Evolutionary conservation across 1,140 invertebrate genomes (phyloP).

Genomic region (Saxidomus purpurata): DNA sequence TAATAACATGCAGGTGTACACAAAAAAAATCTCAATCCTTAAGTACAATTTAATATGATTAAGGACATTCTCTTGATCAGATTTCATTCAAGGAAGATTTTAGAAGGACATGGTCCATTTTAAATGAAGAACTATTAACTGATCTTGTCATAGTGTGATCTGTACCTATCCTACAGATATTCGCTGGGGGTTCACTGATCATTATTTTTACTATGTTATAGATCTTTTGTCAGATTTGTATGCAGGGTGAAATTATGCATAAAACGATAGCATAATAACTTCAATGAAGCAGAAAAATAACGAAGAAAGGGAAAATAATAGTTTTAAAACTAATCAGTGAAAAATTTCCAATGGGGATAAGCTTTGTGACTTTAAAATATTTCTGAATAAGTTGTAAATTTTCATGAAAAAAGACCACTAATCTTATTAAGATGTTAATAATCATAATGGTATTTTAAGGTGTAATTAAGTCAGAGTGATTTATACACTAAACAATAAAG

Average conservation of each 20-base stretch:
- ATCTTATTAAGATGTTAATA: background rate
- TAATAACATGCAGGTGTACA: conserved; percentile 5
- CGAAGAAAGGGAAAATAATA: no score
- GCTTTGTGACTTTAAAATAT: no score
- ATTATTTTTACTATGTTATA: background rate
- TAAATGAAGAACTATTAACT: background rate
- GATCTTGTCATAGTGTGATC: background rate
- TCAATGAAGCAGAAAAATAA: conserved; percentile 2
- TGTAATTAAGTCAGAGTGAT: background rate
- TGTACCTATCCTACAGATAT: background rate
- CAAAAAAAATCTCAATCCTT: background rate
- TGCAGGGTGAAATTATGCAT: background rate
- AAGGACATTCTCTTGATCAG: conserved; percentile 10
- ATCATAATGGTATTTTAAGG: background rate
- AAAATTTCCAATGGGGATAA: no score
- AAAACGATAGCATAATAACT: background rate
- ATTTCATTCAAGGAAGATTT: conserved; percentile 12
- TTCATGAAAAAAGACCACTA: background rate
- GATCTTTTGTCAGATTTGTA: background rate
- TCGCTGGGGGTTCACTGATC: background rate
- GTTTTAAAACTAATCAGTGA: no score
- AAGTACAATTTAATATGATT: background rate
- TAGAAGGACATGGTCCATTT: conserved; percentile 1
- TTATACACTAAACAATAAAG: background rate
- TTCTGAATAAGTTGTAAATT: background rate